Evolutionary conservation across 2,797 vertebrate species (phyloP).

Genomic region (Sebastiscus albofasciatus): DNA sequence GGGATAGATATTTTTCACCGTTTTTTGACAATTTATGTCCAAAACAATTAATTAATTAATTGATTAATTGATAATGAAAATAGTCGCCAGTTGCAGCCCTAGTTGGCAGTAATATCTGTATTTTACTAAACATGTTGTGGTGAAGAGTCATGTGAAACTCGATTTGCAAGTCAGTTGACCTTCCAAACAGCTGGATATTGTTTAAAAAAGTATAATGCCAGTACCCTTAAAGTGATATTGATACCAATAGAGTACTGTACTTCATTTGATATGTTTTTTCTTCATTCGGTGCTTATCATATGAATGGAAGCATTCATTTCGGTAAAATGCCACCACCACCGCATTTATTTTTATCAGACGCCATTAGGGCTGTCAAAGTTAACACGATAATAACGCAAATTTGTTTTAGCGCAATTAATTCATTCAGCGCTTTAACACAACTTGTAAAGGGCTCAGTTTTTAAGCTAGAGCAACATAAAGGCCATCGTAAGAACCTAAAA

Average conservation of each 20-base stretch:
- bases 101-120: not conserved
- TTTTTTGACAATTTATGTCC: no score
- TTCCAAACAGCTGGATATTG: not conserved
- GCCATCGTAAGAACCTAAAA: no score
- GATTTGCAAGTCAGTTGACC: not conserved
- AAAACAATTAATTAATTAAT: not conserved
- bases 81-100: not conserved
- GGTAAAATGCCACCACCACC: not conserved
- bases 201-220: not conserved
- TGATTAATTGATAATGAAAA: not conserved
- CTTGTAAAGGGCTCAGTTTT: not conserved
- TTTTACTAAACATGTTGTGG: not conserved
- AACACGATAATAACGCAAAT: no score
- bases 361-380: not conserved
- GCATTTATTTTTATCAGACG: not conserved
- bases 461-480: not conserved
- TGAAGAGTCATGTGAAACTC: not conserved
- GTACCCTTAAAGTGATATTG: not conserved
- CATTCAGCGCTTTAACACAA: no score
- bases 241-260: not conserved
- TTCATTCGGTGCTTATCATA: not conserved
- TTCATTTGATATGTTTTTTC: not conserved
- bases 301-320: not conserved
- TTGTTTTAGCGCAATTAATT: no score
- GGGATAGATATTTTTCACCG: no score